Base-by-base conservation (phyloP, 2,797 vertebrate genomes). In the Oryzias sinensis region DNA sequence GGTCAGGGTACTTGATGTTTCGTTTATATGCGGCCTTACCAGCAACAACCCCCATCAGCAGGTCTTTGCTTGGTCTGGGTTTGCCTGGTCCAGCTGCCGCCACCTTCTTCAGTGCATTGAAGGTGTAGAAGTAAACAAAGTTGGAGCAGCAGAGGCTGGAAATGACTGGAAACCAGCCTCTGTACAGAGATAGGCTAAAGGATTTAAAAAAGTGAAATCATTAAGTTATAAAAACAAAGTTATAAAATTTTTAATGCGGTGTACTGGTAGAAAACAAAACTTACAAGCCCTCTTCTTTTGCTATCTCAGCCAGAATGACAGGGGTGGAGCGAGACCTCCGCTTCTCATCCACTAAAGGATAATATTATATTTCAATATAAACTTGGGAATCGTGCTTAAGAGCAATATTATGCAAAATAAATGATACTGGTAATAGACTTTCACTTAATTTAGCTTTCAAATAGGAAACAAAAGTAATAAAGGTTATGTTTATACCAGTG, bases 121-220 rank as follows among this genome's bases (percentile, higher is more conserved):
- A 94, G 11, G 92, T 93, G 82, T 94, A 94, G 83, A 94, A 94
- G 79, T 94, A 94, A 46, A 94, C 92, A 56, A 93, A 94, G 87
- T 93, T 94, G 65, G 93, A 94, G 83, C 92, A 93, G 83, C 91
- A 94, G 43, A 94, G 88, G 69, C 92, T 94, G 73, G 92, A 93
- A 74, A 94, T 94, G 44, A 93, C 92, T 5, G 93, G 92, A 67
- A 94, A 92, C 93, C 92, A 94, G 44, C 93, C 93, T 70, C 93
- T 89, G 82, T 94, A 94, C 49, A 93, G 80, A 70, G 92, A 37
- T 11, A 37, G 33, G 33, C 33, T 37, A 4, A 2, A 37, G 33
- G 33, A 37, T 37, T 37, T 13, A 4, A 37, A 37, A 18, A 37
- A 37, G 33, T 11, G 33, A 46, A 46, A 20, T 46, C 18, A 22